phyloP scores from a whole-genome alignment of 2,113 vertebrate species.

The Boulengeromyrus knoepffleri region DNA sequence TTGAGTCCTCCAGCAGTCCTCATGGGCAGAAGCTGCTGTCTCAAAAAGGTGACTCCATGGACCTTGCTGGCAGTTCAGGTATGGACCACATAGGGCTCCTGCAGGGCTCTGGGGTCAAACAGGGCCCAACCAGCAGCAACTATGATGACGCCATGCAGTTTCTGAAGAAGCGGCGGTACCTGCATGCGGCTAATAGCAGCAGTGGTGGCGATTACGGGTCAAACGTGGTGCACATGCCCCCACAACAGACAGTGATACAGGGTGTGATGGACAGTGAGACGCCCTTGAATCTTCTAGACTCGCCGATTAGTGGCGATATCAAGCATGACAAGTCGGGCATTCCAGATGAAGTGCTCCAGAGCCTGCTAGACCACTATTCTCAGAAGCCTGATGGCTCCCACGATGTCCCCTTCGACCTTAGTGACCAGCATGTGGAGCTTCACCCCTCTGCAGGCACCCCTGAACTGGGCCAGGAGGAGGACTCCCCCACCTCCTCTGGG shows the following conservation, averaged over 20 bases:
- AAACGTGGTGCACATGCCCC: slow-evolving; percentile 78
- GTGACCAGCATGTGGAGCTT: slow-evolving; percentile 86
- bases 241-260: slow-evolving; percentile 88
- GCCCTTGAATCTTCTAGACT: slow-evolving; percentile 87
- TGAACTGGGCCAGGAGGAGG: slow-evolving; percentile 75
- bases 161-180: slow-evolving; percentile 95
- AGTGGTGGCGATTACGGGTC: slow-evolving; percentile 79
- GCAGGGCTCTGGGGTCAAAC: slow-evolving; percentile 74
- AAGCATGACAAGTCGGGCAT: slow-evolving; percentile 98
- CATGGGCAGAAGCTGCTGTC: slow-evolving; percentile 76
- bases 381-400: slow-evolving; percentile 82
- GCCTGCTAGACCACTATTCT: slow-evolving; percentile 93
- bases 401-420: slow-evolving; percentile 86
- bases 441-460: slow-evolving; percentile 81
- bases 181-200: slow-evolving; percentile 82
- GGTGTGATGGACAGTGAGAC: slow-evolving; percentile 83
- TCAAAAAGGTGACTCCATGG: slow-evolving; percentile 75
- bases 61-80: slow-evolving; percentile 61
- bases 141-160: slow-evolving; percentile 99
- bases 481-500: slow-evolving; percentile 69
- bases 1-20: slow-evolving; percentile 62
- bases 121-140: slow-evolving; percentile 82
- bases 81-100: slow-evolving; percentile 81
- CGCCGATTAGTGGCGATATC: slow-evolving; percentile 77
- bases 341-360: slow-evolving; percentile 96